These are phyloP conservation scores for Odocoileus hemionus DNA, from an alignment of 2,113 vertebrate species.

Conservation along the genomic window DNA sequence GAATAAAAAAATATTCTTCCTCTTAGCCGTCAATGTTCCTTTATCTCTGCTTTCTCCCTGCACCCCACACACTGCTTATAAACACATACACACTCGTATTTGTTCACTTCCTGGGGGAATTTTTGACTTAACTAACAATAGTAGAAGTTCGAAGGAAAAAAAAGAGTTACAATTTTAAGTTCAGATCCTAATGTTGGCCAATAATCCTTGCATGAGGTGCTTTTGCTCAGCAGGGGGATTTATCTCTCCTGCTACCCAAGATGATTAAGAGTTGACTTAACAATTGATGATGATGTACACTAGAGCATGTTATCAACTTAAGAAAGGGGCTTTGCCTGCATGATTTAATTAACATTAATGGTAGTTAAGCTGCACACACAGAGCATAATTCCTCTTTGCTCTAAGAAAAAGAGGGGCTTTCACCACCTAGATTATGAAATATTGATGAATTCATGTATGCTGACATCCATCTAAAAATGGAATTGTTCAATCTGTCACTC, in stretches of 20 bases:
- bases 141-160: constrained; percentile 32
- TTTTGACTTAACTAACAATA: constrained; percentile 47
- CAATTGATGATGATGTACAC: constrained; percentile 8
- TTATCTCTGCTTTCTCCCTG: not conserved
- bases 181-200: not conserved
- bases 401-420: constrained; percentile 25
- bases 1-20: not conserved
- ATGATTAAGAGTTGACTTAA: constrained; percentile 8
- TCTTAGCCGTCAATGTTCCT: not conserved
- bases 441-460: constrained; percentile 49
- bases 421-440: constrained; percentile 32
- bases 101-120: not conserved
- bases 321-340: constrained; percentile 34
- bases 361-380: constrained; percentile 28
- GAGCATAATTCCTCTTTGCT: constrained; percentile 3
- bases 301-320: constrained; percentile 43
- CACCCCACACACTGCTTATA: no score
- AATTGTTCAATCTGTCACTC: constrained; percentile 29
- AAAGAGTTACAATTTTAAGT: constrained; percentile 46
- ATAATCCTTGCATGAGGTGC: constrained; percentile 45
- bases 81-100: not conserved
- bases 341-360: constrained; percentile 44
- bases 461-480: constrained; percentile 13
- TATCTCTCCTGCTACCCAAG: not conserved
- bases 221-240: constrained; percentile 42